Evolutionary conservation across 2,888 invertebrate genomes (phyloP).

Genomic region (Siphonodentalium dalli): DNA sequence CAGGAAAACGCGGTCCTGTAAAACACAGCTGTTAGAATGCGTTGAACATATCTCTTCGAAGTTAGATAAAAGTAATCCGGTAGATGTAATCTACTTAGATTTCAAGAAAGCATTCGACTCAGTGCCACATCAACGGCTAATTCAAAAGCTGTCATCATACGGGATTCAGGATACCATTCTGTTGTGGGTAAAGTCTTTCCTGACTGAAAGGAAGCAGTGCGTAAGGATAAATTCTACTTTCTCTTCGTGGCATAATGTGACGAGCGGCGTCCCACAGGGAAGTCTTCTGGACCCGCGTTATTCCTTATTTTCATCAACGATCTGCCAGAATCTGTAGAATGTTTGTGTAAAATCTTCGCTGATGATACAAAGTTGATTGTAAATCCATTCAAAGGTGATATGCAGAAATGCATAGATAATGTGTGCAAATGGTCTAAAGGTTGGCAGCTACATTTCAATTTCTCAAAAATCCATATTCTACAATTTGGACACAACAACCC

Average conservation of each 20-base stretch:
- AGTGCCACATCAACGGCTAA: slow-evolving; percentile 10
- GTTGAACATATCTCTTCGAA: slow-evolving; percentile 10
- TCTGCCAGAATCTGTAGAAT: slow-evolving; percentile 4
- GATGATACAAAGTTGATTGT: slow-evolving; percentile 29
- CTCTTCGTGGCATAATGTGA: slow-evolving; percentile 14
- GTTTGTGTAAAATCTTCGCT: slow-evolving; percentile 12
- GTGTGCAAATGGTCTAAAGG: no score
- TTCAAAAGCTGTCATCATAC: slow-evolving; percentile 11
- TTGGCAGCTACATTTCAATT: no score
- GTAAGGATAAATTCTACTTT: slow-evolving; percentile 8
- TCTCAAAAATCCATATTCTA: no score
- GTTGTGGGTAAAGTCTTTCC: slow-evolving; percentile 15
- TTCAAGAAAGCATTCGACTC: slow-evolving; percentile 16
- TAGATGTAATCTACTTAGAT: slow-evolving; percentile 18
- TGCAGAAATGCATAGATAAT: no score
- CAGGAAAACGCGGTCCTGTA: slow-evolving; percentile 4
- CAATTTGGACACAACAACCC: no score
- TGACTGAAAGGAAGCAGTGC: slow-evolving; percentile 9
- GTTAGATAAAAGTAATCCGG: slow-evolving; percentile 9
- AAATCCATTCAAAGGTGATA: no score
- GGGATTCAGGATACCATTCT: slow-evolving; percentile 13
- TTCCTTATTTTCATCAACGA: slow-evolving; percentile 22
- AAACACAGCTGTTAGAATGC: slow-evolving; percentile 11
- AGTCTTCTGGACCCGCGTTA: slow-evolving; percentile 17
- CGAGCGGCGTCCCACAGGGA: slow-evolving; percentile 25